Conservation (phyloP, 2,113 vertebrate genomes). For the Rattus norvegicus region GRCr8 NC_086028.1:101110501-101111000, state of each 20-base stretch:
- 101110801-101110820: neutral
- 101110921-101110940: neutral
- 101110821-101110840: neutral
- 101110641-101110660: constrained; percentile 66
- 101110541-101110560: neutral
- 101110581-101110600: constrained; percentile 1
- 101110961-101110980: neutral
- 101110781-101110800: no score
- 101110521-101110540: neutral
- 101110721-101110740: no score
- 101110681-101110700: no score
- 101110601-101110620: neutral
- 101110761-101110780: no score
- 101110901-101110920: neutral
- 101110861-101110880: neutral
- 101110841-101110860: neutral
- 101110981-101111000: neutral
- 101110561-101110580: neutral
- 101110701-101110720: no score
- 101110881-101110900: neutral
- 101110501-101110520: no score
- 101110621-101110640: constrained; percentile 16
- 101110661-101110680: constrained; percentile 35
- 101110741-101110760: no score
- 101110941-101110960: neutral